Base-by-base conservation (phyloP, 2,888 invertebrate species). In the Melanchra persicariae region DNA sequence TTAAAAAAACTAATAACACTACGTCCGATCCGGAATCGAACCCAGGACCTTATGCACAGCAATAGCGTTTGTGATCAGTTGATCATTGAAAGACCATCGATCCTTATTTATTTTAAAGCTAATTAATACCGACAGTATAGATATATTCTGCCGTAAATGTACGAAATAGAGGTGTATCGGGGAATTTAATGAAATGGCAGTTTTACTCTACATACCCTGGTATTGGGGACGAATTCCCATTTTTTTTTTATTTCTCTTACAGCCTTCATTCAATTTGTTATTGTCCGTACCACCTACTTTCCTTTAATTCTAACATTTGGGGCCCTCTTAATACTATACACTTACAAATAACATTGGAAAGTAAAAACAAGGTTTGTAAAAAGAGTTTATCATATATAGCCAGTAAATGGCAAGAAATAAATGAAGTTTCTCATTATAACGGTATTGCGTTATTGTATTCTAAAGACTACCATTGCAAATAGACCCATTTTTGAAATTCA, bases 131-230 rank as follows among this genome's bases (percentile, higher is more conserved):
- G 51, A 7, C 24, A 15, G 9, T 19, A 57, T 45, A 45, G 45
- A 79, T 63, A 79, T 63, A 54, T 63, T 61, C 76, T 47, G 47
- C 51, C 57, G 55, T 72, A 86, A 68, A 65, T 26, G 34, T 10
- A 60, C 63, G 34, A 59, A 62, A 67, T n/a, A 22, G 61, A 68
- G 45, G 24, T 66, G 43, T 30, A 15, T 65, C 52, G 54, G 74
- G 81, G 66, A 61, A 77, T 74, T 62, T 65, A 87, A 83, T 71
- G 73, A 85, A 81, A 70, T 89, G 89, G 90, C 91, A 91, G 79
- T 87, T 92, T 92, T 92, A 88, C 85, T 83, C 94, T 95, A 95
- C 91, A 89, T 95, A 95, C 95, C 95, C 95, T 95, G 95, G 92
- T 93, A 87, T 84, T 90, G 91, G 94, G 94, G 93, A 93, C 92